Evolutionary conservation across 2,113 vertebrate genomes (phyloP).

Genomic region (Coryphaenoides rupestris): DNA sequence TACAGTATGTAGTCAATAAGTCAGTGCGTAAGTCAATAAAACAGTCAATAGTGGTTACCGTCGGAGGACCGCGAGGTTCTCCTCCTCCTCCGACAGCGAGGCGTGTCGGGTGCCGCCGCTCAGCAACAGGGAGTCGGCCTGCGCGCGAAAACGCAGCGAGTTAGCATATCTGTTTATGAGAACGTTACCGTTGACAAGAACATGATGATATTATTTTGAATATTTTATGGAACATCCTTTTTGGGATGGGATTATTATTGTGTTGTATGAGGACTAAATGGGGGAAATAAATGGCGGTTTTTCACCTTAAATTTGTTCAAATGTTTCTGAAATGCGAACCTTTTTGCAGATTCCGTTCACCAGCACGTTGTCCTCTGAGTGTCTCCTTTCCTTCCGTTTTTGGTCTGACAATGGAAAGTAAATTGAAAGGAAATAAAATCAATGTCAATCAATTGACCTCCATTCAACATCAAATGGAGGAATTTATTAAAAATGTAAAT

Average conservation of each 20-base stretch:
- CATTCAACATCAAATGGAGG: background rate
- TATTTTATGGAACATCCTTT: no score
- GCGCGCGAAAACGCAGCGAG: background rate
- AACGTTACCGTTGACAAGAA: no score
- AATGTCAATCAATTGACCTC: no score
- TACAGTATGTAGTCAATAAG: no score
- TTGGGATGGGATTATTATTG: no score
- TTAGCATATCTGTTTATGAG: no score
- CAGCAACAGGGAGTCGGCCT: constrained; percentile 77
- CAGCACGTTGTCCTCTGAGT: constrained; percentile 56
- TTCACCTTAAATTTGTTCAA: no score
- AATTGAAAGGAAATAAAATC: background rate
- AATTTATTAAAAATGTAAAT: no score
- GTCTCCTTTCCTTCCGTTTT: constrained; percentile 67
- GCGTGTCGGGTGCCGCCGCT: constrained; percentile 74
- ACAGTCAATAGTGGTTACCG: constrained; percentile 83
- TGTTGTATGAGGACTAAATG: no score
- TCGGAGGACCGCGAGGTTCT: constrained; percentile 88
- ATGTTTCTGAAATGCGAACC: constrained; percentile 50
- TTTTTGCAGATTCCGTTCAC: constrained; percentile 75
- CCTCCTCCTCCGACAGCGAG: constrained; percentile 88
- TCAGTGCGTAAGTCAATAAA: no score
- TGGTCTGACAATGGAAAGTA: constrained; percentile 49
- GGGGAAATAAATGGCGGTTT: no score
- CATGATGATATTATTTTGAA: no score